Conservation (phyloP, 1,140 invertebrate genomes). For the Goniozus legneri region DNA sequence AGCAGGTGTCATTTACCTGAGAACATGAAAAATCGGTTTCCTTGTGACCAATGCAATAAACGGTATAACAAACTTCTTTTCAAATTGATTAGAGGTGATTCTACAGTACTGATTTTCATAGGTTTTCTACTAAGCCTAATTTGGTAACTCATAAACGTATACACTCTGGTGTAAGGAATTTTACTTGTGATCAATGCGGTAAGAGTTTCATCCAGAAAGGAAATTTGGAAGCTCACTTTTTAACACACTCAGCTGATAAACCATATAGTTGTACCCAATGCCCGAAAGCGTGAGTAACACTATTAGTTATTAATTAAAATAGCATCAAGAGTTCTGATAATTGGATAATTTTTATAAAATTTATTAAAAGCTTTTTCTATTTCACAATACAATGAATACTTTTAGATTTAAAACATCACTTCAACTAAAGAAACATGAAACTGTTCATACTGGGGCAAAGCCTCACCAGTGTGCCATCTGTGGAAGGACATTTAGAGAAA, state of each 20-base stretch:
- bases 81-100: background rate
- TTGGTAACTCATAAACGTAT: slow-evolving; percentile 60
- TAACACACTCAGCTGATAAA: slow-evolving; percentile 58
- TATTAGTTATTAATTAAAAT: background rate
- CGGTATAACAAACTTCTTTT: slow-evolving; percentile 33
- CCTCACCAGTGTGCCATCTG: slow-evolving; percentile 74
- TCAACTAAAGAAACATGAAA: slow-evolving; percentile 58
- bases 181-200: slow-evolving; percentile 61
- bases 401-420: slow-evolving; percentile 57
- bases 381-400: slow-evolving; percentile 23
- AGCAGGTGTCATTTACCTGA: slow-evolving; percentile 57
- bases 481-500: slow-evolving; percentile 66
- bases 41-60: slow-evolving; percentile 60
- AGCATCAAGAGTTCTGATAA: background rate
- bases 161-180: slow-evolving; percentile 56
- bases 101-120: slow-evolving; percentile 13
- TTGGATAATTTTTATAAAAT: background rate
- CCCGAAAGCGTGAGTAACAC: slow-evolving; percentile 44
- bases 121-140: slow-evolving; percentile 59
- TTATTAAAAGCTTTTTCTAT: slow-evolving; percentile 10
- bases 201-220: slow-evolving; percentile 63
- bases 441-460: slow-evolving; percentile 67
- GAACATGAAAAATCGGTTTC: slow-evolving; percentile 56
- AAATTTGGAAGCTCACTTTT: slow-evolving; percentile 59
- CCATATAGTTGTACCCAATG: slow-evolving; percentile 48